Evolutionary conservation across 1,140 invertebrate genomes (phyloP), one percentile per base, ranked within the genome.

Genomic region (Drosophila triauraria): DNA sequence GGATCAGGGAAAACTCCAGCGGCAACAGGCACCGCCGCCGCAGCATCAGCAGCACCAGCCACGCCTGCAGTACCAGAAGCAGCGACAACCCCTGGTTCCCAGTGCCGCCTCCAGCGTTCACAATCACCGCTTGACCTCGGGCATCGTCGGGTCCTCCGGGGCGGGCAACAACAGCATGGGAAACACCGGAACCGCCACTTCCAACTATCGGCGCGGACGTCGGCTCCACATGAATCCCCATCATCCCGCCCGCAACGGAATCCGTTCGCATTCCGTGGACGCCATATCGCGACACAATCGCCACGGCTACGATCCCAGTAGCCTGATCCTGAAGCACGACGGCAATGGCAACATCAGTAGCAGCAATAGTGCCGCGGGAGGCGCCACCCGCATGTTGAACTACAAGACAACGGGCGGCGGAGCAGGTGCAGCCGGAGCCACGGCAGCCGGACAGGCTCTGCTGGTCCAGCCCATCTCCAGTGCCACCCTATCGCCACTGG

Each of bases 391-490:
- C 48, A 92, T 92, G 91, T 51, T 91, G 5, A 92, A 92, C 53
- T 92, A 92, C 50, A 92, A 92, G 56, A 82, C 78, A 20, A 50
- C 74, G 4, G 47, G 70, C 13, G 53, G 59, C 15, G 53, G 51
- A 51, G 40, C 68, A 56, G 23, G 63, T 61, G 59, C 65, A 7
- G 46, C 74, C 15, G 74, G 79, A 2, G 61, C 75, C 4, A 48
- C 78, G 8, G 75, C 78, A 15, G 75, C 77, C 20, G 86, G 91
- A 32, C 91, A 92, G 67, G 72, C 91, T 0, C 32, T 92, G 43
- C 62, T 92, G 12, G 91, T 92, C 42, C 91, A 92, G 57, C 91
- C 91, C 13, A 92, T 92, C 23, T 92, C 91, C 12, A 92, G 91
- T 71, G 91, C 91, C 60, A 91, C 87, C 12, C 50, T 92, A 6